Evolutionary conservation across 2,888 invertebrate species (phyloP), one percentile per base, ranked within the genome.

Genomic region (Barypeithes pellucidus): DNA sequence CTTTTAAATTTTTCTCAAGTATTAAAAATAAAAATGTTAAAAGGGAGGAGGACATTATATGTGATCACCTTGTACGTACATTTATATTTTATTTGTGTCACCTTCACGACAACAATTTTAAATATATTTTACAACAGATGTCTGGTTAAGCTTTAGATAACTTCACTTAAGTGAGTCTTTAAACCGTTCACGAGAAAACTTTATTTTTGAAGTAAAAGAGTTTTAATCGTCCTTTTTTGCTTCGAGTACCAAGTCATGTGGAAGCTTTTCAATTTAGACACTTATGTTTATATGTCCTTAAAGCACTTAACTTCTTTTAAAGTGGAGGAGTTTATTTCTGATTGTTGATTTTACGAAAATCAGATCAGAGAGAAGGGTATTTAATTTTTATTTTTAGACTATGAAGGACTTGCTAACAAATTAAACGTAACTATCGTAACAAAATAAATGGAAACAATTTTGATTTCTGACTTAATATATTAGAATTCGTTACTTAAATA

Each of bases 191-290:
- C 22, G 50, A 50, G 22, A 24, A 24, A 50, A 50, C 50, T 50
- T 50, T 50, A 24, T 50, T 50, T 50, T 50, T n/a, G 12, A 50
- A 50, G 50, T 22, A 4, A 50, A 50, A 50, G 50, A 50, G 50
- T 50, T 50, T 22, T 24, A 50, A 50, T 50, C 50, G 50, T 12
- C 24, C 16, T 50, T 50, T 50, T 50, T 24, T 50, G n/a, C 12
- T 50, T 50, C 50, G 16, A 50, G 50, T 50, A 22, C n/a, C 20
- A 24, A 50, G n/a, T 50, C 24, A 22, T n/a, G 50, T 24, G 50
- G 24, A 20, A 12, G n/a, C n/a, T 29, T 50, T 20, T 20, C 22
- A 50, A 20, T 50, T 50, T 50, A 12, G n/a, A 22, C 50, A 11
- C 20, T 50, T n/a, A 3, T n/a, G 50, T 50, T 24, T 22, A 24